These are phyloP conservation scores for Paradoxurus hermaphroditus DNA, from an alignment of 2,113 vertebrate species.

Conservation along the genomic window DNA sequence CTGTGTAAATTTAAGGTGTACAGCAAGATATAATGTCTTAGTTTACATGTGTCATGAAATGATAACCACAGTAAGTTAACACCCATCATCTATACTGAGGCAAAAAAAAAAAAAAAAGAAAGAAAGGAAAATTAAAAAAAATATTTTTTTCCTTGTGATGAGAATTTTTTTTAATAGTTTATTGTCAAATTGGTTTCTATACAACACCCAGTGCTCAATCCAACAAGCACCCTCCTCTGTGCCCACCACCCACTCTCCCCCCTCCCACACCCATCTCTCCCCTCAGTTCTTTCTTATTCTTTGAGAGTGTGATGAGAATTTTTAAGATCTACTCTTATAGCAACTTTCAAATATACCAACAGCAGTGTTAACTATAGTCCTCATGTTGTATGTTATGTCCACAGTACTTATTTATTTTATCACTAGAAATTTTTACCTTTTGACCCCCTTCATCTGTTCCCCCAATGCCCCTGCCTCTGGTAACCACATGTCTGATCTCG, in stretches of 20 bases:
- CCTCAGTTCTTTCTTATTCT: no score
- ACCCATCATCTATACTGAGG: neutral
- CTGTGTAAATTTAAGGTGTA: neutral
- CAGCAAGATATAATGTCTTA: neutral
- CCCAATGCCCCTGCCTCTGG: neutral
- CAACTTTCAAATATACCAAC: neutral
- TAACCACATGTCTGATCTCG: neutral
- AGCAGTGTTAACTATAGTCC: neutral
- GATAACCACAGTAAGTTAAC: neutral
- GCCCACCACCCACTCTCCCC: no score
- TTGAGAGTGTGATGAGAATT: neutral
- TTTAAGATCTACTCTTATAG: neutral
- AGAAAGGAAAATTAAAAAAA: neutral
- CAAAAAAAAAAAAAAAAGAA: neutral
- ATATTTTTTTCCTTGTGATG: neutral
- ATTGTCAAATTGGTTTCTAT: no score
- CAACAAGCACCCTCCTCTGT: no score
- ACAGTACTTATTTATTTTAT: neutral
- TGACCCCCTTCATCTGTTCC: neutral
- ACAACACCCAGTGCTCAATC: no score
- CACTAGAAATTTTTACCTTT: neutral
- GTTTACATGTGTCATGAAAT: neutral
- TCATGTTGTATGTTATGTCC: neutral
- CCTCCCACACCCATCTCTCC: no score
- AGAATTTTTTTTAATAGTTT: no score